phyloP scores from a whole-genome alignment of 2,888 invertebrate species.

The Lampropteryx suffumata region DNA sequence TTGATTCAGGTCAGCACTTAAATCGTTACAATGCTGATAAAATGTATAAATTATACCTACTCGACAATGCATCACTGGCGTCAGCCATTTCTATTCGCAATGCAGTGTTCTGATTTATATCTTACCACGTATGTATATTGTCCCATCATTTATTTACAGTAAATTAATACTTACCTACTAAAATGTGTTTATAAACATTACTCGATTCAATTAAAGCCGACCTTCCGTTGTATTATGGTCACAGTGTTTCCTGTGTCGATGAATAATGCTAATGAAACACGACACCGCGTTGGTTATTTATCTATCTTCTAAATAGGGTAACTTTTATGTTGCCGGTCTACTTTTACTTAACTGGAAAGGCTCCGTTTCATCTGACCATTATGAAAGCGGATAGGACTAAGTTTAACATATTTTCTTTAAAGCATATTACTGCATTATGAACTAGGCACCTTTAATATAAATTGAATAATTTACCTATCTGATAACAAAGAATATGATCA shows the following conservation, averaged over 20 bases:
- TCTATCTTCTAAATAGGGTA: constrained; percentile 26
- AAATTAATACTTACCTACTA: constrained; percentile 6
- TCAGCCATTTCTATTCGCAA: constrained; percentile 16
- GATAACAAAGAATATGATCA: too few species aligned
- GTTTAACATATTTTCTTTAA: background rate
- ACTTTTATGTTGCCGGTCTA: constrained; percentile 10
- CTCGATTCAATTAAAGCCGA: constrained; percentile 32
- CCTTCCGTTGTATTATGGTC: constrained; percentile 29
- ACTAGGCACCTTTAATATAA: too few species aligned
- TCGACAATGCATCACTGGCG: constrained; percentile 23
- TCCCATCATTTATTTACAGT: constrained; percentile 18
- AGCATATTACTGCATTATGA: background rate
- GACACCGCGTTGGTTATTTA: constrained; percentile 29
- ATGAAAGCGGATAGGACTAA: constrained; percentile 1
- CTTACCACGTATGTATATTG: constrained; percentile 14
- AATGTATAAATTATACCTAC: constrained; percentile 3
- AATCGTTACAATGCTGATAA: constrained; percentile 3
- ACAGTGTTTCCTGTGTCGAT: constrained; percentile 31
- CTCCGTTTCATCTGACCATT: constrained; percentile 3
- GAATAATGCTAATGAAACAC: constrained; percentile 31
- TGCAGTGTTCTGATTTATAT: constrained; percentile 21
- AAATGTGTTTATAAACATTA: constrained; percentile 18
- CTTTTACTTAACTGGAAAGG: background rate
- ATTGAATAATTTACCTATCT: too few species aligned
- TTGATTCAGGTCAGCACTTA: background rate